Evolutionary conservation across 2,888 invertebrate species (phyloP).

Genomic region (Cataglyphis albicans): DNA sequence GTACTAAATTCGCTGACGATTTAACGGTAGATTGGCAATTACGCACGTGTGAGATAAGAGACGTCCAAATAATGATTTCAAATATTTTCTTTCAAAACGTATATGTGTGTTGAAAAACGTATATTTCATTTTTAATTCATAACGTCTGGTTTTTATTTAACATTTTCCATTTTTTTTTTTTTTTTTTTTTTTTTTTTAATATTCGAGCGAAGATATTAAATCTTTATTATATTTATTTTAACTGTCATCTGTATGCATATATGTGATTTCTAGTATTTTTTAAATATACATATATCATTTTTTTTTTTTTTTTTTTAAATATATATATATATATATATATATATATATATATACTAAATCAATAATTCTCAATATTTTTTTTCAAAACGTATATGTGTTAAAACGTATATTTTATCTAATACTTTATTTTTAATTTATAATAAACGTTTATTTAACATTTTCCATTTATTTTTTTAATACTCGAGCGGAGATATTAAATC

Average conservation of each 20-base stretch:
- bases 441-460: not conserved
- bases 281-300: not conserved
- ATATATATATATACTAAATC: too few relatives aligned
- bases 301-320: too few relatives aligned
- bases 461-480: not conserved
- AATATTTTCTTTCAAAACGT: not conserved
- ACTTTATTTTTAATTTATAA: not conserved
- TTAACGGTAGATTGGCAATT: slow-evolving; percentile 43
- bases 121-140: not conserved
- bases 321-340: too few relatives aligned
- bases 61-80: not conserved
- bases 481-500: not conserved
- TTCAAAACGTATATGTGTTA: not conserved
- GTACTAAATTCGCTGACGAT: slow-evolving; percentile 47
- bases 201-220: not conserved
- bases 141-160: not conserved
- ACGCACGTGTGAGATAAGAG: slow-evolving; percentile 42
- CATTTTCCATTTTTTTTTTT: not conserved
- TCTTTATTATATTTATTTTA: not conserved
- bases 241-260: not conserved
- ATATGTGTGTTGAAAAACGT: not conserved
- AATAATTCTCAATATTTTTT: not conserved
- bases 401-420: not conserved
- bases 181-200: not conserved
- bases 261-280: not conserved